Percentiles rank a stretch among this genome's conserved stretches.
Conservation (phyloP, 2,888 invertebrate species). For the Plemyria rubiginata region DNA sequence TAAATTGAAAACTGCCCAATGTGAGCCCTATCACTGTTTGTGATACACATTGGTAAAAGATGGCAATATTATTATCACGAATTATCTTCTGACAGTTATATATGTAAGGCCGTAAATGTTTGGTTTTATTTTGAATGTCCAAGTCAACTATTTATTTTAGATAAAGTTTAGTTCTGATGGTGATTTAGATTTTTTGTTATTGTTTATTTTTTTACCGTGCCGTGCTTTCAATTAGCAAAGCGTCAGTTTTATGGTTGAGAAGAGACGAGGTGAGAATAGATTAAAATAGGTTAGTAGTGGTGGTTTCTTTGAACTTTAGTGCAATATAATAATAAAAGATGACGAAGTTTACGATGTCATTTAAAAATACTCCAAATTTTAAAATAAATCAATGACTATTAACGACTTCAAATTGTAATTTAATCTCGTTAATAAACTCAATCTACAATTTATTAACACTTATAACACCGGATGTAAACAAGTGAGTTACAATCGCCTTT, state of each 20-base stretch:
- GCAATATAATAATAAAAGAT: neutral
- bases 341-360: neutral
- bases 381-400: constrained; percentile 31
- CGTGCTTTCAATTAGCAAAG: neutral
- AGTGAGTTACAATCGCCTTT: constrained; percentile 44
- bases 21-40: too few species aligned
- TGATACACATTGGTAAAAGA: too few species aligned
- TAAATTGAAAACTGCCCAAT: too few species aligned
- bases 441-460: constrained; percentile 37
- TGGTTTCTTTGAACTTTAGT: neutral
- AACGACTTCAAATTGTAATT: constrained; percentile 38
- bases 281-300: neutral
- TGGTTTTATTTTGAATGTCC: too few species aligned
- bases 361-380: constrained; percentile 2
- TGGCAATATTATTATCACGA: too few species aligned
- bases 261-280: neutral
- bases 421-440: constrained; percentile 39
- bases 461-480: constrained; percentile 45
- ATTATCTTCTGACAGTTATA: too few species aligned
- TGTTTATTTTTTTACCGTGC: too few species aligned
- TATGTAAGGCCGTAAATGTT: too few species aligned
- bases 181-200: too few species aligned
- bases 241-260: neutral
- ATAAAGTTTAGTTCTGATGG: too few species aligned
- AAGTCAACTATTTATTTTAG: too few species aligned